A percentile compares a stretch with the other conserved stretches of the same genome.
These are phyloP conservation scores for Oxytorus armatus DNA, from an alignment of 2,888 invertebrate species.

Conservation along the genomic window DNA sequence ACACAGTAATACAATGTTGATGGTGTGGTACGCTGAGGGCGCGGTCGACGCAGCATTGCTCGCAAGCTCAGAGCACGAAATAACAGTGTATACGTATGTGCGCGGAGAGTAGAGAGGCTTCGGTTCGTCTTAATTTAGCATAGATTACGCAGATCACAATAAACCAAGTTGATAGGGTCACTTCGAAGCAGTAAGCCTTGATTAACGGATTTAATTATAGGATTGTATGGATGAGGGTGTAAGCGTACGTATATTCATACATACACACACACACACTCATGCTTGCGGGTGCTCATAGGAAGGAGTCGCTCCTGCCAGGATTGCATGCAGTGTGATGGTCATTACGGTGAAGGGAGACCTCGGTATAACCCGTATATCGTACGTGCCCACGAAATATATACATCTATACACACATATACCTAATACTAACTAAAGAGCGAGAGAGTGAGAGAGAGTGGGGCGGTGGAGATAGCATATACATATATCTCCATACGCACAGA, in stretches of 20 bases:
- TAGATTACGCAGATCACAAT: conserved; percentile 84
- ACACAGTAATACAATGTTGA: conserved; percentile 21
- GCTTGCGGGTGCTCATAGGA: conserved; percentile 51
- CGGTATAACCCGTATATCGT: conserved; percentile 79
- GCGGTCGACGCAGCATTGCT: conserved; percentile 41
- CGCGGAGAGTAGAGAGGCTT: conserved; percentile 54
- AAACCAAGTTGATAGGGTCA: conserved; percentile 84
- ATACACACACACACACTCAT: conserved; percentile 20
- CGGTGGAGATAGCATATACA: too few species aligned
- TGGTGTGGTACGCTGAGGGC: conserved; percentile 17
- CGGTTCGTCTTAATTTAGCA: conserved; percentile 82
- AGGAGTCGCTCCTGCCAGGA: conserved; percentile 72
- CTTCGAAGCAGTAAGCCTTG: conserved; percentile 83
- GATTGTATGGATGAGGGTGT: conserved; percentile 75
- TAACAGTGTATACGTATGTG: conserved; percentile 23
- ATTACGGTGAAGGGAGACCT: conserved; percentile 77
- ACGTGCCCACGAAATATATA: conserved; percentile 40
- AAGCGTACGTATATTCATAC: conserved; percentile 32
- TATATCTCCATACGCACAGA: conserved; percentile 46
- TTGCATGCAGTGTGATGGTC: conserved; percentile 77
- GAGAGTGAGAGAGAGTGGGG: too few species aligned
- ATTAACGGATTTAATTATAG: conserved; percentile 85
- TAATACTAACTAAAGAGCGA: conserved; percentile 27
- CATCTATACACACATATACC: conserved; percentile 52
- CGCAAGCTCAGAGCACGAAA: conserved; percentile 23